phyloP scores from a whole-genome alignment of 2,113 vertebrate genomes.

The Varanus komodoensis region DNA sequence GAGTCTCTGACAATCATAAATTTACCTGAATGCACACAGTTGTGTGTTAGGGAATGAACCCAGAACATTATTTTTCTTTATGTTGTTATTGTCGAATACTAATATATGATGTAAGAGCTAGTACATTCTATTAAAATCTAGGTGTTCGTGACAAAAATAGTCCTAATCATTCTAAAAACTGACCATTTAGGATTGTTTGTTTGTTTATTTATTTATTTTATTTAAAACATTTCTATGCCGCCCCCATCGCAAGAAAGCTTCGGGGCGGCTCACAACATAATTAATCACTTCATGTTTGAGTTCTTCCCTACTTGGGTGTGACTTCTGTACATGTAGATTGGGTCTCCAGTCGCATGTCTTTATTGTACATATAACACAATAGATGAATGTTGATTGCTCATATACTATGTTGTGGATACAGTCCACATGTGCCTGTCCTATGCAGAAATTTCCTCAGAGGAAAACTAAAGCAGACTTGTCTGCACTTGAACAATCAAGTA shows the following conservation, averaged over 20 bases:
- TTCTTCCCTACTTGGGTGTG: not conserved
- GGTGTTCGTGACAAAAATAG: not conserved
- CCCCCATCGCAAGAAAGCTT: too few relatives aligned
- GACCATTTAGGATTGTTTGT: not conserved
- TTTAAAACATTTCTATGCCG: too few relatives aligned
- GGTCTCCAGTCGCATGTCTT: not conserved
- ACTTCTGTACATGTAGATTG: not conserved
- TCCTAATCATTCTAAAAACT: not conserved
- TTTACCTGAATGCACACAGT: not conserved
- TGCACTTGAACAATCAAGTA: not conserved
- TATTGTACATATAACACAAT: not conserved
- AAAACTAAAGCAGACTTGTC: not conserved
- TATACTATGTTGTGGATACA: not conserved
- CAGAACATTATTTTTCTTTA: not conserved
- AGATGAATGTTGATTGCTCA: not conserved
- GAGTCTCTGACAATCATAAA: too few relatives aligned
- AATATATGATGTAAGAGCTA: not conserved
- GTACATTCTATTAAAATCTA: not conserved
- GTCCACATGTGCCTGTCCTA: not conserved
- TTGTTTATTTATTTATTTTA: too few relatives aligned
- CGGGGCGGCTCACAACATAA: too few relatives aligned
- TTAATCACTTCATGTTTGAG: not conserved
- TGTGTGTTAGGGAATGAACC: not conserved
- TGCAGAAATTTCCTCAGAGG: not conserved
- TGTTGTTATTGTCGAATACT: not conserved